Evolutionary conservation across 2,888 invertebrate species (phyloP).

Genomic region (Chrysodeixis includens): DNA sequence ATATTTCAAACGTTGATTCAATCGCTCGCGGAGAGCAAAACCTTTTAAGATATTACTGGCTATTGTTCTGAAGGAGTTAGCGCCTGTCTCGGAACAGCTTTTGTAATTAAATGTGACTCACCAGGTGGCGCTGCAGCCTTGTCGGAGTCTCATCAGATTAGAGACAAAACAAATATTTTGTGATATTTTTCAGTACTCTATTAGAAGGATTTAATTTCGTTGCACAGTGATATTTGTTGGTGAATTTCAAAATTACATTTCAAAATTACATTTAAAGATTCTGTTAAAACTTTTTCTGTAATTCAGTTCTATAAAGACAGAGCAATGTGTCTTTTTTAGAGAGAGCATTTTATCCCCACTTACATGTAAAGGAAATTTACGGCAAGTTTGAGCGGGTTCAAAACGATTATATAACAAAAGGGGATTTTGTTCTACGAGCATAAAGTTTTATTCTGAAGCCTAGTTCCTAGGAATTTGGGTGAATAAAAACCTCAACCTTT

Average conservation of each 20-base stretch:
- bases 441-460: conserved; percentile 19
- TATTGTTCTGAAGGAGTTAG: conserved; percentile 55
- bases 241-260: too few relatives aligned
- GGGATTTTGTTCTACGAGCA: conserved; percentile 5
- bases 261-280: too few relatives aligned
- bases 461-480: conserved; percentile 7
- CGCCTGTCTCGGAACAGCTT: conserved; percentile 37
- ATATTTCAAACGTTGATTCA: conserved; percentile 49
- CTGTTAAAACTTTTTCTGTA: too few relatives aligned
- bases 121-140: conserved; percentile 14
- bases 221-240: too few relatives aligned
- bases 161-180: conserved; percentile 7
- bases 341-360: background rate
- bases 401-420: too few relatives aligned
- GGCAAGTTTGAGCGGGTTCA: conserved; percentile 13
- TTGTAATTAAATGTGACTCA: conserved; percentile 53
- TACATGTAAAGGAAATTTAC: background rate
- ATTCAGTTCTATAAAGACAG: too few relatives aligned
- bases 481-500: conserved; percentile 9
- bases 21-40: conserved; percentile 51
- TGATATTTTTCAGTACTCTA: background rate
- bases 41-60: conserved; percentile 61
- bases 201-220: too few relatives aligned
- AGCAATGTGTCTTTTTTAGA: too few relatives aligned
- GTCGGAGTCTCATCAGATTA: conserved; percentile 22